A percentile compares a stretch with the other conserved stretches of the same genome.
Conservation (phyloP, 2,113 vertebrate species). For the Lota lota region DNA sequence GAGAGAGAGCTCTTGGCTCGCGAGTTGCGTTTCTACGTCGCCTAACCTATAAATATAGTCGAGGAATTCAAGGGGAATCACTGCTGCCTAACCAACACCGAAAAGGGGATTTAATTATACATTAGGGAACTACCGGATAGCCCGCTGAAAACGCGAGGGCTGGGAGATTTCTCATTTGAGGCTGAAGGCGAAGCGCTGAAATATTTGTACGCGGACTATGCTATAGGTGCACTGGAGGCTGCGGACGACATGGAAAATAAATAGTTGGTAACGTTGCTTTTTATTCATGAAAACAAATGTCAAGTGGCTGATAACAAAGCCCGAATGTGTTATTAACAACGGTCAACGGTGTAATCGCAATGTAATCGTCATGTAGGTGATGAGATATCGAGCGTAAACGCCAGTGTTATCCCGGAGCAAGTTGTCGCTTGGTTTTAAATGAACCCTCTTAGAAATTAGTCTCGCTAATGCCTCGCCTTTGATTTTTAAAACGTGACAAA, state of each 20-base stretch:
- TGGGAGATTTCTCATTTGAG: conserved; percentile 27
- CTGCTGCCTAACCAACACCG: not conserved
- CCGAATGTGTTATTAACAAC: not conserved
- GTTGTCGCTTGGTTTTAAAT: conserved; percentile 36
- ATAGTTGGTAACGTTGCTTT: conserved; percentile 66
- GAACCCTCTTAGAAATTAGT: no score
- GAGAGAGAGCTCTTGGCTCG: no score
- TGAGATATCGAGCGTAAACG: conserved; percentile 1
- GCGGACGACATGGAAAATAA: conserved; percentile 62
- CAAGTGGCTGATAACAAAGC: conserved; percentile 17
- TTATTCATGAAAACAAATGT: conserved; percentile 29
- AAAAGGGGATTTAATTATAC: conserved; percentile 12
- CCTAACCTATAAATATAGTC: conserved; percentile 35
- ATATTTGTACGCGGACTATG: conserved; percentile 13
- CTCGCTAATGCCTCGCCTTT: no score
- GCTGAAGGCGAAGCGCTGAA: conserved; percentile 36
- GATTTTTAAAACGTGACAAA: no score
- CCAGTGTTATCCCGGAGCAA: conserved; percentile 37
- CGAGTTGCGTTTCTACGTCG: not conserved
- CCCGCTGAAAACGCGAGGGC: conserved; percentile 33
- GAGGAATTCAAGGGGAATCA: conserved; percentile 38
- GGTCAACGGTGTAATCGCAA: not conserved
- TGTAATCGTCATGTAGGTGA: not conserved
- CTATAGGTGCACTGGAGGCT: conserved; percentile 49
- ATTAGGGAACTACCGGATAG: conserved; percentile 2